phyloP scores from a whole-genome alignment of 2,113 vertebrate species.

The Fregata magnificens region DNA sequence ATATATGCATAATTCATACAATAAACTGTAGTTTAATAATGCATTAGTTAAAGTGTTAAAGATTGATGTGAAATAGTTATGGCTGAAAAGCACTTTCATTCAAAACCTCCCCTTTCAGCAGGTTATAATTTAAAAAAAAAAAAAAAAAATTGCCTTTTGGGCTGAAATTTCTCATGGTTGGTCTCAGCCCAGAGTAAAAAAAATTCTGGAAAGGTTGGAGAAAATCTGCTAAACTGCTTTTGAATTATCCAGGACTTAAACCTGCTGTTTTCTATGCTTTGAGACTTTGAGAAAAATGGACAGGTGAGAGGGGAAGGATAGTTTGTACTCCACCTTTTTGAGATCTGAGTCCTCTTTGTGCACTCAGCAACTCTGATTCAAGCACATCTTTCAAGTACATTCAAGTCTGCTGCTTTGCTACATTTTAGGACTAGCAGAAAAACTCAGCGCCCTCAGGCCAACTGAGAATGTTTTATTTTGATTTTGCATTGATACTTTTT shows the following conservation, averaged over 20 bases:
- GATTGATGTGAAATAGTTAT: neutral
- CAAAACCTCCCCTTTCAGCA: neutral
- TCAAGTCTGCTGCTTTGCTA: neutral
- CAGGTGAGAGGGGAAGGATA: neutral
- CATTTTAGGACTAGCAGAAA: neutral
- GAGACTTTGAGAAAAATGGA: neutral
- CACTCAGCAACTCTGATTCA: neutral
- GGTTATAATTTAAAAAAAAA: neutral
- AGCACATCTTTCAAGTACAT: neutral
- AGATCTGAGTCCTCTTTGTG: neutral
- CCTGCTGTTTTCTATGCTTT: neutral
- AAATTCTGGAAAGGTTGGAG: neutral
- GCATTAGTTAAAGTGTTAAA: conserved; percentile 7
- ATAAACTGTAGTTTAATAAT: conserved; percentile 31
- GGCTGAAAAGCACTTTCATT: neutral
- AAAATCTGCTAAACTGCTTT: neutral
- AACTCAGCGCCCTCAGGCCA: neutral
- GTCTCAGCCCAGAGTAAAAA: neutral
- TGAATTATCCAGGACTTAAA: neutral
- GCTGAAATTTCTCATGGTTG: neutral
- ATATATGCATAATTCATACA: neutral
- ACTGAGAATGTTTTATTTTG: neutral
- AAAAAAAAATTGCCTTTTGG: neutral
- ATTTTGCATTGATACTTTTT: neutral
- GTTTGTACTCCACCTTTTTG: neutral